Percentiles rank a stretch among this genome's conserved stretches.
Evolutionary conservation across 1,140 invertebrate genomes (phyloP).

Genomic region (Varroa destructor): DNA sequence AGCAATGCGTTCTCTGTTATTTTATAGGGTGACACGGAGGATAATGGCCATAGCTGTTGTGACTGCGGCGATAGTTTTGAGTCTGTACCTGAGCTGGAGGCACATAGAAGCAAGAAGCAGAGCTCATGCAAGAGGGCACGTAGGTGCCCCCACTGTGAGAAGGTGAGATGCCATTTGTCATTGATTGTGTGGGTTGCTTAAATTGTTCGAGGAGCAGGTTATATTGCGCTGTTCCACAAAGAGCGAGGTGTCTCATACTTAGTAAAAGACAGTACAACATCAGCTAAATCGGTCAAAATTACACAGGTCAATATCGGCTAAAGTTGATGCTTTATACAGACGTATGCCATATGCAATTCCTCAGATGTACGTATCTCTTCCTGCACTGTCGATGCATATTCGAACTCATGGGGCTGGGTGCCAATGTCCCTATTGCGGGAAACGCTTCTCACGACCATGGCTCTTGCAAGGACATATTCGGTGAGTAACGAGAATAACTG

Average conservation of each 20-base stretch:
- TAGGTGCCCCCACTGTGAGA: constrained; percentile 33
- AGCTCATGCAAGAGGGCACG: constrained; percentile 29
- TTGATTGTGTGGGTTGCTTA: neutral
- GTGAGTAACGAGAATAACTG: neutral
- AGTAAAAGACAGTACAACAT: too few species aligned
- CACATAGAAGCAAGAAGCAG: neutral
- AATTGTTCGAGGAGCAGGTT: neutral
- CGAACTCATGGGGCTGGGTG: constrained; percentile 33
- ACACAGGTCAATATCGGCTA: too few species aligned
- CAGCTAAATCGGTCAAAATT: too few species aligned
- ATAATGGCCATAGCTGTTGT: too few species aligned
- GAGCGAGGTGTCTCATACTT: too few species aligned
- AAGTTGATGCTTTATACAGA: too few species aligned
- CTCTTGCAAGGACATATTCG: constrained; percentile 34
- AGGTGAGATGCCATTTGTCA: constrained; percentile 2
- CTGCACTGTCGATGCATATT: constrained; percentile 33
- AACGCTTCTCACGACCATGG: constrained; percentile 34
- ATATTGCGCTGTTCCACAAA: too few species aligned
- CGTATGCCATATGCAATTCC: too few species aligned
- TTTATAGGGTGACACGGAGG: too few species aligned
- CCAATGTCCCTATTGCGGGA: constrained; percentile 34
- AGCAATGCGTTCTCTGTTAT: too few species aligned
- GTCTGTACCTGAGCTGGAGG: neutral
- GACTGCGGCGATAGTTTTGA: too few species aligned
- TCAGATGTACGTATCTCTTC: constrained; percentile 32